These are phyloP conservation scores for Terrapene triunguis DNA, from an alignment of 2,113 vertebrate species.

Conservation along the genomic window DNA sequence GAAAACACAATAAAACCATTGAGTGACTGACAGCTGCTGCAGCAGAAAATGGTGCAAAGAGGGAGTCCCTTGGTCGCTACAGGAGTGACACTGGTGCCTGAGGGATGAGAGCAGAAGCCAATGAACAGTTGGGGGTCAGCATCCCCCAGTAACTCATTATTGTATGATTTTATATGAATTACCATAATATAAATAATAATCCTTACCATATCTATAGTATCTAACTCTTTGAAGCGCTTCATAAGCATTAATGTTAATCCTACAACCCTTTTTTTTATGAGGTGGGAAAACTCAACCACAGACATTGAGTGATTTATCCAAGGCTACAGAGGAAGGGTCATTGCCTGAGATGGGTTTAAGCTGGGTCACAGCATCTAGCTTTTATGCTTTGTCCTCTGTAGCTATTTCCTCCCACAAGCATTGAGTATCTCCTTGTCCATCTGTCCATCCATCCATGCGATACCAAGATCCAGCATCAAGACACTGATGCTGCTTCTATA, in stretches of 20 bases:
- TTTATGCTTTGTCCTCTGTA: neutral
- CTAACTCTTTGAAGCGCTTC: neutral
- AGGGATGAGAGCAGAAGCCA: neutral
- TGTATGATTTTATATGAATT: neutral
- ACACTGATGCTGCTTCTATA: neutral
- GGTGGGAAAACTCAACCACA: neutral
- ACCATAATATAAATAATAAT: neutral
- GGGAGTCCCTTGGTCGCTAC: neutral
- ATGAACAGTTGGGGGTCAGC: neutral
- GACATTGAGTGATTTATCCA: neutral
- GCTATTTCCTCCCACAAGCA: neutral
- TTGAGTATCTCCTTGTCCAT: neutral
- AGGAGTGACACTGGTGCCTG: neutral
- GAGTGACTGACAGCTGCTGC: neutral
- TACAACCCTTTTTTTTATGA: neutral
- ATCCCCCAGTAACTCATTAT: neutral
- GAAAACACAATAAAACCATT: neutral
- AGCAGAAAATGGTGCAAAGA: neutral
- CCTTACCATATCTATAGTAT: neutral
- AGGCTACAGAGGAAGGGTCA: neutral
- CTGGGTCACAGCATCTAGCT: neutral
- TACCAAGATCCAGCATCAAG: constrained; percentile 14
- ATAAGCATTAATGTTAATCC: neutral
- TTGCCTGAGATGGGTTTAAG: neutral
- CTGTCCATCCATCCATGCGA: constrained; percentile 2